Evolutionary conservation across 2,113 vertebrate species (phyloP).

Genomic region (Istiophorus platypterus): DNA sequence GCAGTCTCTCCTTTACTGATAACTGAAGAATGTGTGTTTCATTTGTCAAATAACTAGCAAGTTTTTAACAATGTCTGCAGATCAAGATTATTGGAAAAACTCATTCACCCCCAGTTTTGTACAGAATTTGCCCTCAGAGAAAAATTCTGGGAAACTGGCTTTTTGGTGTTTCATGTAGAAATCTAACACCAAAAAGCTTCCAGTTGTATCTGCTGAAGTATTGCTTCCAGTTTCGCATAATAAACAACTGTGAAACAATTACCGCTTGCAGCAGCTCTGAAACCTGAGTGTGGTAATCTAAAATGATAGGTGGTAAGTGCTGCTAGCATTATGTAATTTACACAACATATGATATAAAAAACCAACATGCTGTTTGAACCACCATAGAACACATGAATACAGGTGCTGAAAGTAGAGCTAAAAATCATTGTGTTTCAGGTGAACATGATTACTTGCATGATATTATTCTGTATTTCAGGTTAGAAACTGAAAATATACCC

Average conservation of each 20-base stretch:
- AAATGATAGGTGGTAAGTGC: neutral
- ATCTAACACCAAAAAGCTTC: neutral
- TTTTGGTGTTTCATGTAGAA: neutral
- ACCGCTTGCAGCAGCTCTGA: neutral
- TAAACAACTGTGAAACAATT: neutral
- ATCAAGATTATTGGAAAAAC: neutral
- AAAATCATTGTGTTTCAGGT: neutral
- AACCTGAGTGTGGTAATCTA: neutral
- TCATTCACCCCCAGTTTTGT: neutral
- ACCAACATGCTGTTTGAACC: neutral
- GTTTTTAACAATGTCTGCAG: neutral
- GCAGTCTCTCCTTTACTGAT: neutral
- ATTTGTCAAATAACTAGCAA: neutral
- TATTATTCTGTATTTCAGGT: neutral
- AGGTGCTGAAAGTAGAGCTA: neutral
- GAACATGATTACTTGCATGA: neutral
- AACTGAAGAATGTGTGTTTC: neutral
- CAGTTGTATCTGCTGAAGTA: neutral
- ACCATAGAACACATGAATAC: neutral
- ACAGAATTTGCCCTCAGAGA: neutral
- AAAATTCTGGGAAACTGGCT: neutral
- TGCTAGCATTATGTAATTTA: neutral
- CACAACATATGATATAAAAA: neutral
- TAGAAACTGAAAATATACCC: neutral
- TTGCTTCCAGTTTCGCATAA: neutral